phyloP scores from a whole-genome alignment of 2,888 invertebrate species.

The Seira ritae region DNA sequence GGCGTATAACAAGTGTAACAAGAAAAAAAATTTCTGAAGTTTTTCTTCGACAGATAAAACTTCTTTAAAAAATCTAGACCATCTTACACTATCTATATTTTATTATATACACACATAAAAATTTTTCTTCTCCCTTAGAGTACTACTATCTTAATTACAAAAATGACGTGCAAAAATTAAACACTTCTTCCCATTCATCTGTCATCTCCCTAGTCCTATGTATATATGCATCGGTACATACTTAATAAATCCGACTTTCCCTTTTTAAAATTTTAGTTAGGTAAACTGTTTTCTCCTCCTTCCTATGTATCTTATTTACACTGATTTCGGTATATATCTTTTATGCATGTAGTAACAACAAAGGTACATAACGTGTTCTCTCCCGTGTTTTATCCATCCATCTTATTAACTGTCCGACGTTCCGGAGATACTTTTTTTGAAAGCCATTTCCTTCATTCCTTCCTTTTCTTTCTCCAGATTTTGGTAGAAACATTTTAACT shows the following conservation, averaged over 20 bases:
- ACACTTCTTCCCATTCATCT: constrained; percentile 34
- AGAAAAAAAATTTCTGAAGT: constrained; percentile 60
- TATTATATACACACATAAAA: constrained; percentile 7
- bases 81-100: constrained; percentile 5
- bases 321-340: not conserved
- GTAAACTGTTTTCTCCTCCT: not conserved
- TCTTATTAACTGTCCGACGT: not conserved
- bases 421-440: not conserved
- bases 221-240: not conserved
- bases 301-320: not conserved
- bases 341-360: constrained; percentile 27
- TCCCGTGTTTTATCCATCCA: not conserved
- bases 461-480: not conserved
- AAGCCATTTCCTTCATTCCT: not conserved
- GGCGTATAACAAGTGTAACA: constrained; percentile 65
- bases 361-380: constrained; percentile 29
- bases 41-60: constrained; percentile 2
- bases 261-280: not conserved
- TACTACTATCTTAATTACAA: constrained; percentile 29
- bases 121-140: not conserved
- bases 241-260: not conserved
- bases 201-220: constrained; percentile 11
- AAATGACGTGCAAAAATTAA: constrained; percentile 63
- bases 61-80: constrained; percentile 1
- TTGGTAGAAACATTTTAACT: not conserved